phyloP scores from a whole-genome alignment of 53 echinoderm and acorn worm genomes.

The Stichopus horrens region DNA sequence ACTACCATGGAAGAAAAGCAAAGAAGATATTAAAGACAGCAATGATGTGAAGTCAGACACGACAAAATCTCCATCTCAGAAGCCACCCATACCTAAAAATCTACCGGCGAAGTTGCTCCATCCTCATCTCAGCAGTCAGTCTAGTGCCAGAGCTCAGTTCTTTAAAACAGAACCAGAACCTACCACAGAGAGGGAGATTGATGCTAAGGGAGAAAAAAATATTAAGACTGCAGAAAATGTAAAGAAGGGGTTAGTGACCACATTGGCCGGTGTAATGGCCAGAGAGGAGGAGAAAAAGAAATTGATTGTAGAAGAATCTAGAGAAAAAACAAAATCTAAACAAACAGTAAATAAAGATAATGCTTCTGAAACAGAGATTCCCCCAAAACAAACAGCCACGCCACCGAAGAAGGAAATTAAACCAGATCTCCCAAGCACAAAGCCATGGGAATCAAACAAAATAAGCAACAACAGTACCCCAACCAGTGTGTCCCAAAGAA shows the following conservation, averaged over 20 bases:
- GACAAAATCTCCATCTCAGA: constrained; percentile 5
- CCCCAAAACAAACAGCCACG: background rate
- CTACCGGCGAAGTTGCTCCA: constrained; percentile 22
- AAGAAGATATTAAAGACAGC: background rate
- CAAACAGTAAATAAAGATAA: constrained; percentile 15
- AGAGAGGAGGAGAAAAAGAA: constrained; percentile 14
- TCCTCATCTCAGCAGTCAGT: constrained; percentile 34
- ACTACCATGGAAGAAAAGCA: constrained; percentile 24
- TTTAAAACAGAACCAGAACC: background rate
- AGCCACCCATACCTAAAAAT: constrained; percentile 22
- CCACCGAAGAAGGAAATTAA: background rate
- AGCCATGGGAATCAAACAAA: background rate
- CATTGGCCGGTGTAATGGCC: constrained; percentile 29
- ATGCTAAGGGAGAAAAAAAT: background rate
- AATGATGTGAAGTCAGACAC: background rate
- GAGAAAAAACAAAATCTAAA: background rate
- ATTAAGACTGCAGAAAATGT: background rate
- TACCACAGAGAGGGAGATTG: background rate
- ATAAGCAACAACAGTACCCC: background rate
- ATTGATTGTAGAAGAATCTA: background rate
- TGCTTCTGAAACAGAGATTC: background rate
- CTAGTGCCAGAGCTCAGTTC: constrained; percentile 37
- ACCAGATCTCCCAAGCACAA: background rate
- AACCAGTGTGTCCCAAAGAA: constrained; percentile 31
- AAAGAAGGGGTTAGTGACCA: constrained; percentile 3